A percentile compares a stretch with the other conserved stretches of the same genome.
Evolutionary conservation across 2,888 invertebrate genomes (phyloP).

Genomic region (Lepeophtheirus nordmannii): DNA sequence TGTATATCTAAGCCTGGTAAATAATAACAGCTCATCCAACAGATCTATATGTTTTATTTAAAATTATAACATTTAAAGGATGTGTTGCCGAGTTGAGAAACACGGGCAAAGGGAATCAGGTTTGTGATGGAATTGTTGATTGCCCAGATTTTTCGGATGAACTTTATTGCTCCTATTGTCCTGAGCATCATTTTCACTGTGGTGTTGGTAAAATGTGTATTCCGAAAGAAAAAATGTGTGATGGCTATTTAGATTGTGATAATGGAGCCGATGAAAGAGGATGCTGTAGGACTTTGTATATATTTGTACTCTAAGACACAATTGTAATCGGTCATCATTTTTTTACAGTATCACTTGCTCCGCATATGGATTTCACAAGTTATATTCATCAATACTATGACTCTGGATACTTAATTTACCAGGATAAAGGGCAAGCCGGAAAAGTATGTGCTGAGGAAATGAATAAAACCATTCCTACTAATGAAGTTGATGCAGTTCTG

Average conservation of each 20-base stretch:
- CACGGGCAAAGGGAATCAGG: slow-evolving; percentile 53
- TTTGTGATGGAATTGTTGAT: slow-evolving; percentile 72
- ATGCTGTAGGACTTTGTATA: slow-evolving; percentile 48
- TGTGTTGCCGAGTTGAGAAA: slow-evolving; percentile 57
- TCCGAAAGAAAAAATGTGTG: slow-evolving; percentile 52
- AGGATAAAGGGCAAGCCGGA: slow-evolving; percentile 17
- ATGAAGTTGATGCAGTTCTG: background rate
- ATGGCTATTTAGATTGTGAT: slow-evolving; percentile 64
- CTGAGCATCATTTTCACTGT: slow-evolving; percentile 54
- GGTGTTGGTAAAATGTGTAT: slow-evolving; percentile 54
- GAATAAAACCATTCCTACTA: slow-evolving; percentile 11
- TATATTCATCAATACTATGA: slow-evolving; percentile 23
- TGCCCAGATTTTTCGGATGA: slow-evolving; percentile 58
- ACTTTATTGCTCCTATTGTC: slow-evolving; percentile 57
- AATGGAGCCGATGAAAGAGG: slow-evolving; percentile 71
- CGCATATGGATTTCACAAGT: slow-evolving; percentile 3
- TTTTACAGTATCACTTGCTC: slow-evolving; percentile 16
- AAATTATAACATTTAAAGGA: too few species aligned
- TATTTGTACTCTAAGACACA: background rate
- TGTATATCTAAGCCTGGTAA: slow-evolving; percentile 22
- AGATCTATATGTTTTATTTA: too few species aligned
- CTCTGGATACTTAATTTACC: slow-evolving; percentile 15
- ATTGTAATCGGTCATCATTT: too few species aligned
- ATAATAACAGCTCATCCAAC: background rate
- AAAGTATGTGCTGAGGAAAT: slow-evolving; percentile 21